A percentile compares a stretch with the other conserved stretches of the same genome.
These are phyloP conservation scores for Cryptus viduatorius DNA, from an alignment of 2,888 invertebrate genomes.

Conservation along the genomic window DNA sequence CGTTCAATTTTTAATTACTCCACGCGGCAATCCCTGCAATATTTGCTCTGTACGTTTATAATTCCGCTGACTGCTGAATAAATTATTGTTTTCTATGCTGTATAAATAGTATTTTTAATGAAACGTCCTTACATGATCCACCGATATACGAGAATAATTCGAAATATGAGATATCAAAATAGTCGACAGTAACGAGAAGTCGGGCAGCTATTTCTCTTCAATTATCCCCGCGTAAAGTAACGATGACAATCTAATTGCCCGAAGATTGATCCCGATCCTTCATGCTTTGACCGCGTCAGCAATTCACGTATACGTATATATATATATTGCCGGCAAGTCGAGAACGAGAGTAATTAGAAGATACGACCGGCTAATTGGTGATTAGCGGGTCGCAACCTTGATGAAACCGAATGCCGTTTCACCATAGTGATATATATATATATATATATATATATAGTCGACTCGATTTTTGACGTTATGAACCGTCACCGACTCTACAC, in stretches of 20 bases:
- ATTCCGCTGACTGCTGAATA: conserved; percentile 81
- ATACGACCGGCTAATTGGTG: conserved; percentile 55
- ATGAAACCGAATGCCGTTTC: conserved; percentile 34
- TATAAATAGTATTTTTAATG: conserved; percentile 65
- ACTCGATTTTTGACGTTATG: conserved; percentile 7
- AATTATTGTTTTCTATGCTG: conserved; percentile 84
- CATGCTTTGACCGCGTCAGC: conserved; percentile 14
- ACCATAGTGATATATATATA: conserved; percentile 1
- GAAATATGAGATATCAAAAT: background rate
- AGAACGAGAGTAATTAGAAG: conserved; percentile 61
- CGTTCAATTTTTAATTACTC: conserved; percentile 64
- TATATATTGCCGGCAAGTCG: conserved; percentile 7
- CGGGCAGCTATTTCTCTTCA: conserved; percentile 32
- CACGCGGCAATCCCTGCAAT: conserved; percentile 51
- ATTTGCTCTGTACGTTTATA: conserved; percentile 77
- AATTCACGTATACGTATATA: background rate
- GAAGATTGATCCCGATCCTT: conserved; percentile 42
- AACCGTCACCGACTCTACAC: background rate
- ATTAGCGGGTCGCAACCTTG: conserved; percentile 61
- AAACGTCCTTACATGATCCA: conserved; percentile 46
- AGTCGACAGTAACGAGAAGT: background rate
- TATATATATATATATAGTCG: background rate
- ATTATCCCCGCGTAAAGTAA: conserved; percentile 30
- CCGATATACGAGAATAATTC: background rate
- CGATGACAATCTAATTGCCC: conserved; percentile 45